Base-by-base conservation (phyloP, 2,888 invertebrate genomes). In the Ommatoiulus sabulosus region DNA sequence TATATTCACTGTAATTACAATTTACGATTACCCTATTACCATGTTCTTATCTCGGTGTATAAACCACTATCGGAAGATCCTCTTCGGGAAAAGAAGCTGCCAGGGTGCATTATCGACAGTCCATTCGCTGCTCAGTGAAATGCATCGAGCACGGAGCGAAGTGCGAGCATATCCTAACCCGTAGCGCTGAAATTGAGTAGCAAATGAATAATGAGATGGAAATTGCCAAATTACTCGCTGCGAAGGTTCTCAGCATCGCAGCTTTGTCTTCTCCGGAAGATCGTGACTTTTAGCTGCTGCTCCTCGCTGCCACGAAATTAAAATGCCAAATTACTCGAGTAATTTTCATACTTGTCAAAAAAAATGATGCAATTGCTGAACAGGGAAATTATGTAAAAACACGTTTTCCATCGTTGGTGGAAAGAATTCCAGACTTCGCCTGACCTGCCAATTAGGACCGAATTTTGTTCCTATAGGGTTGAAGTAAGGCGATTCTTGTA, bases 131-230 rank as follows among this genome's bases (percentile, higher is more conserved):
- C 72, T 72, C 20, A 72, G 72, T 72, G 24, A 72, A 72, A 72
- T 72, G 20, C 24, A 8, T 20, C 24, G 24, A 24, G 4, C 7
- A 24, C 6, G 1, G 72, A 24, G 24, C 24, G n/a, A n/a, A n/a
- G 63, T 2, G 20, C 3, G 10, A n/a, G 20, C 63, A 63, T 57
- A 24, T 10, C 72, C 24, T 72, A 24, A 72, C 72, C 72, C 72
- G 72, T 17, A 24, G 72, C 24, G 72, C 72, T 72, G 72, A 72
- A 72, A 72, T 72, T 72, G 72, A 72, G 72, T 20, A 72, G 72
- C 72, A 72, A 72, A 72, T 72, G 72, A 72, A 72, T 72, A 72
- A 72, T 72, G 72, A 72, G 72, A 72, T 72, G 72, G 72, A 72
- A 72, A 72, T 72, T 72, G 72, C 72, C 72, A 72, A 72, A 72